Percentiles rank a stretch among this genome's conserved stretches.
Evolutionary conservation across 2,113 vertebrate species (phyloP).

Genomic region (Campylomormyrus numenius): DNA sequence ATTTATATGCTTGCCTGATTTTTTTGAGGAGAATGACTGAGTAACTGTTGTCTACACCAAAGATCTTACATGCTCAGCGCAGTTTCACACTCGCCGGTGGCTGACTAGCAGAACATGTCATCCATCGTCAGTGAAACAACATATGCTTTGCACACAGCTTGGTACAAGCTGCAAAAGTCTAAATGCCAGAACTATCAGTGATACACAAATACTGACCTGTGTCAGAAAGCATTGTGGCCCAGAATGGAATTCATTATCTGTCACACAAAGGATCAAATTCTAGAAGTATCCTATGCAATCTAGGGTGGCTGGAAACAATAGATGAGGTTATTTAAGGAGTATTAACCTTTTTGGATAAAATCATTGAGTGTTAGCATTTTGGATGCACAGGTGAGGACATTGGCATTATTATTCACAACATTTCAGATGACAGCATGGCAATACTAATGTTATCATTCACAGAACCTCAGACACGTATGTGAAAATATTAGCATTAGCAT

Average conservation of each 20-base stretch:
- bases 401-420: neutral
- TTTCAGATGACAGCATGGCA: neutral
- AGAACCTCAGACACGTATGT: neutral
- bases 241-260: neutral
- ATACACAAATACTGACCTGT: neutral
- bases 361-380: neutral
- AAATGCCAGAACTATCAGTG: neutral
- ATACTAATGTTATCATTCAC: neutral
- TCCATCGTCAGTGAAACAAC: neutral
- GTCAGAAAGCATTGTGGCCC: neutral
- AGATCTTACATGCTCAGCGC: neutral
- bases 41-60: neutral
- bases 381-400: neutral
- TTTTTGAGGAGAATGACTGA: neutral
- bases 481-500: neutral
- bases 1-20: neutral
- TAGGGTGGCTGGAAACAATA: neutral
- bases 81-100: neutral
- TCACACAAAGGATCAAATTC: neutral
- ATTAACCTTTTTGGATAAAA: neutral
- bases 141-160: neutral
- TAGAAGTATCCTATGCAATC: neutral
- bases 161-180: neutral
- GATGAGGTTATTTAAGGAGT: neutral
- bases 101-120: neutral